Evolutionary conservation across 2,888 invertebrate genomes (phyloP), one percentile per base, ranked within the genome.

Genomic region (Pyralis farinalis): DNA sequence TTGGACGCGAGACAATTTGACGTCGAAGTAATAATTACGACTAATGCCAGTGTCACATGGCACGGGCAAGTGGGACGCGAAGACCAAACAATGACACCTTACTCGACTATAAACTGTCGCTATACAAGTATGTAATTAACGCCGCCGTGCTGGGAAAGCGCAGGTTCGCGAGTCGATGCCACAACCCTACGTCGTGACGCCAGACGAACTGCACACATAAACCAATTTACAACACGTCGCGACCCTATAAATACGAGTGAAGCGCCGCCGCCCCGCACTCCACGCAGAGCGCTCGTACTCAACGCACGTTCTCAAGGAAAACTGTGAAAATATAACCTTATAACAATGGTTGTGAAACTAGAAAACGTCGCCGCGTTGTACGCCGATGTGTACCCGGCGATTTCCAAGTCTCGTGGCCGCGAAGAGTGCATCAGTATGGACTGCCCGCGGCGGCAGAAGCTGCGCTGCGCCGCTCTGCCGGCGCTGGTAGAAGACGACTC

Each of bases 331-430:
- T 40, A 43, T 54, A 49, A 50, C 10, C 40, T 50, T 44, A 48
- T 42, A 40, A 43, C 46, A 40, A 81, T 81, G 81, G 81, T 81
- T 60, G 77, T 80, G 53, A 81, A 81, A 77, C 69, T 81, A 68
- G 76, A 78, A 75, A 67, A 71, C 38, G 68, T 76, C 46, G 53
- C 76, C 43, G 56, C 75, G 44, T 52, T 80, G 53, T 78, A 75
- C 71, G 72, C 77, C 9, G 73, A 76, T 51, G 75, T 69, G 35
- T 80, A 76, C 55, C 80, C 79, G 20, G 57, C 69, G 25, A 47
- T 76, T 50, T 49, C 58, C 4, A 76, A 75, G 40, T 39, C 55
- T 7, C 67, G 71, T 12, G 47, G 52, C 36, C 74, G 76, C n/a
- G 71, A 71, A 68, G 76, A 78, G 34, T 57, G 63, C 48, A 51